Conservation (phyloP, 1,140 invertebrate species). For the Pantala flavescens region DNA sequence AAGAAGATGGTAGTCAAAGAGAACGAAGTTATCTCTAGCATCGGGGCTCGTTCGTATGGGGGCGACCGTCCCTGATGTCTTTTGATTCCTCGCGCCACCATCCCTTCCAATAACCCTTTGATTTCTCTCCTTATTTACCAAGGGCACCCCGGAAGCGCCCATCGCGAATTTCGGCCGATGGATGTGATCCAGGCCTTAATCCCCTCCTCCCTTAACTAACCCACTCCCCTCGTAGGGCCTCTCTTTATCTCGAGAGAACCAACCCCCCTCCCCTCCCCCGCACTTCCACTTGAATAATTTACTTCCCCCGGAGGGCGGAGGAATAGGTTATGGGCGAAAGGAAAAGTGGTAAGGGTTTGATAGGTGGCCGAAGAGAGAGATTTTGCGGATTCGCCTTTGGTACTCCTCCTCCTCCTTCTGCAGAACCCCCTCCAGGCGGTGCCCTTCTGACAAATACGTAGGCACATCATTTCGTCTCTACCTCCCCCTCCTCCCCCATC, state of each 20-base stretch:
- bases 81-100: too few species aligned
- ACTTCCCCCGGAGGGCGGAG: not conserved
- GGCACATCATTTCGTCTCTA: not conserved
- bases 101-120: not conserved
- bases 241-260: not conserved
- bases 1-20: too few species aligned
- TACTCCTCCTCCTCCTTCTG: not conserved
- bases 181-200: not conserved
- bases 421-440: not conserved
- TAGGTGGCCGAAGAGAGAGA: conserved; percentile 1
- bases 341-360: not conserved
- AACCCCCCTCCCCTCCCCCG: not conserved
- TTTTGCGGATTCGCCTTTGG: conserved; percentile 8
- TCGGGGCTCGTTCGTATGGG: too few species aligned
- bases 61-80: too few species aligned
- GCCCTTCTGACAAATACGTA: not conserved
- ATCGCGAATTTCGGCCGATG: not conserved
- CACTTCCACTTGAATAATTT: conserved; percentile 2
- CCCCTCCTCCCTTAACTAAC: conserved; percentile 3
- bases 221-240: not conserved
- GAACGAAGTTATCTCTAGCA: too few species aligned
- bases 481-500: not conserved
- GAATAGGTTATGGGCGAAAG: not conserved
- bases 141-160: not conserved
- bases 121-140: conserved; percentile 3